Evolutionary conservation across 2,888 invertebrate species (phyloP), one percentile per base, ranked within the genome.

Genomic region (Griposia aprilina): DNA sequence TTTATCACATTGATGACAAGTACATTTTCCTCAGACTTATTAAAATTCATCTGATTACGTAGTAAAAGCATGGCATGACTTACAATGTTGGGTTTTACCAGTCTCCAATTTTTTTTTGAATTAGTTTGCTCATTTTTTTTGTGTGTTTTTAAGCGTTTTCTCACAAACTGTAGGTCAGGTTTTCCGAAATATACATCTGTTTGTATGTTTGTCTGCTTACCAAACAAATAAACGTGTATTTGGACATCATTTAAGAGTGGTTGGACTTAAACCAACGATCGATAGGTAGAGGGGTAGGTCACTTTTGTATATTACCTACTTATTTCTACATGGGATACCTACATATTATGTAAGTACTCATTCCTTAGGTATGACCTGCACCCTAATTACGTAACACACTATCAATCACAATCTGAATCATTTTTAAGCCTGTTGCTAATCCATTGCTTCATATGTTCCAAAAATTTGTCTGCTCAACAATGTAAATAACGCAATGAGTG

Each of bases 121-220:
- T 52, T 15, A 17, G 6, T 20, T 20, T 23, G 10, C 10, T 23
- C 55, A 8, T 8, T 10, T 6, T 17, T 5, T 8, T 15, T 23
- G 50, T 50, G 10, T 50, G 26, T 48, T 55, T n/a, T 36, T 3
- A 10, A 20, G 10, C 15, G 10, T 13, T 59, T 65, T 48, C 23
- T 48, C 48, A 23, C 3, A 36, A 23, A 60, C 15, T 26, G 20
- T 50, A 36, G 30, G 57, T 59, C 63, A 59, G 59, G 63, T 23
- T 80, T 76, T 81, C 68, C 3, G 30, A 59, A 65, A 75, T 63
- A 26, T 69, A 20, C 17, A 13, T n/a, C n/a, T 68, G 20, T 41
- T 15, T 59, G 30, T 57, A 10, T 26, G 26, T 66, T 74, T 74
- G 41, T 23, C 23, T 59, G 41, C 60, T n/a, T 52, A 45, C 3